phyloP scores from a whole-genome alignment of 2,113 vertebrate species.

The Pterocles orientalis region DNA sequence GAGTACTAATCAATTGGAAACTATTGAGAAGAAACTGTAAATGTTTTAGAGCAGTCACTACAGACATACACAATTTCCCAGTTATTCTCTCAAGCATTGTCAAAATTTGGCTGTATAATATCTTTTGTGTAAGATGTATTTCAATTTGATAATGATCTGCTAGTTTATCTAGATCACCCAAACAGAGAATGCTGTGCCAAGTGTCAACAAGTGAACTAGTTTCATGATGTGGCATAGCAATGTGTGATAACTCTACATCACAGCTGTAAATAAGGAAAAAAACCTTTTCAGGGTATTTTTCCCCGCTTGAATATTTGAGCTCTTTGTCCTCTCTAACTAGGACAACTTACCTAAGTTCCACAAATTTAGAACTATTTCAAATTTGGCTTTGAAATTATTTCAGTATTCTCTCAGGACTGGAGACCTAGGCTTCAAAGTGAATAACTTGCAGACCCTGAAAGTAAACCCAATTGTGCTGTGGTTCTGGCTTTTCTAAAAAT shows the following conservation, averaged over 20 bases:
- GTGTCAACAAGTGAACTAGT: neutral
- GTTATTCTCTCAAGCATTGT: neutral
- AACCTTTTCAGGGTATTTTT: neutral
- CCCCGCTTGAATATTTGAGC: neutral
- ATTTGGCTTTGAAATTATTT: neutral
- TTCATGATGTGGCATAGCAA: neutral
- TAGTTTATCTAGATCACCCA: neutral
- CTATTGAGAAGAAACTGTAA: neutral
- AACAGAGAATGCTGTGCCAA: neutral
- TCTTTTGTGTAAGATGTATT: neutral
- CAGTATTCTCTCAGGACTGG: neutral
- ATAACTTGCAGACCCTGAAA: neutral
- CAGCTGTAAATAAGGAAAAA: neutral
- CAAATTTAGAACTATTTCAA: neutral
- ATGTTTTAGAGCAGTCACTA: neutral
- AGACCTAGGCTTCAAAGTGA: neutral
- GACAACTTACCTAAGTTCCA: neutral
- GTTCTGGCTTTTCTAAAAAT: neutral
- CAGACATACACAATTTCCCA: neutral
- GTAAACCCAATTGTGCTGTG: neutral
- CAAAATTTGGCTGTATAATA: neutral
- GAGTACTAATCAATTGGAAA: neutral
- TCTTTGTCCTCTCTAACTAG: neutral
- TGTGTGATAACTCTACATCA: neutral
- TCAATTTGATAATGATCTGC: slow-evolving; percentile 2